These are phyloP conservation scores for Xenus cinereus DNA, from an alignment of 2,113 vertebrate genomes.

Conservation along the genomic window DNA sequence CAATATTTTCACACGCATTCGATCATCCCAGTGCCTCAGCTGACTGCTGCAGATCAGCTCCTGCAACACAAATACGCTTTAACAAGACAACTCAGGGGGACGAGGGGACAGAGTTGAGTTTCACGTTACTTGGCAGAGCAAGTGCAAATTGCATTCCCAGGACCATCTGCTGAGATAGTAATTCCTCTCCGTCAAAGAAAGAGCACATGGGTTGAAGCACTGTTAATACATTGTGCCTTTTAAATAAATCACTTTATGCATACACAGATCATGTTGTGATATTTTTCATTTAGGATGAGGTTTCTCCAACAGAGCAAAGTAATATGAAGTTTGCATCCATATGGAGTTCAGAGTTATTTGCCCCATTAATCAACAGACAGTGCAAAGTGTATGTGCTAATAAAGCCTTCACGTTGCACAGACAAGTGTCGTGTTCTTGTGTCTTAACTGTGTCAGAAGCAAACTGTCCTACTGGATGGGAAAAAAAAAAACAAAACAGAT, in stretches of 20 bases:
- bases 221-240: neutral
- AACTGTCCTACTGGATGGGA: neutral
- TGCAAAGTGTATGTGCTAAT: neutral
- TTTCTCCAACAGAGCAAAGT: neutral
- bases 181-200: slow-evolving; percentile 1
- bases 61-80: slow-evolving; percentile 24
- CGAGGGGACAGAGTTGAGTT: neutral
- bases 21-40: neutral
- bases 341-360: neutral
- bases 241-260: slow-evolving; percentile 15
- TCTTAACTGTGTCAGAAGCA: neutral
- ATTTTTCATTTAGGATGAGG: neutral
- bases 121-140: slow-evolving; percentile 7
- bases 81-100: slow-evolving; percentile 24
- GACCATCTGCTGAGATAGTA: slow-evolving; percentile 24
- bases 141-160: slow-evolving; percentile 14
- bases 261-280: neutral
- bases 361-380: neutral
- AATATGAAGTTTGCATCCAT: neutral
- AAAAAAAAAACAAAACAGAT: neutral
- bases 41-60: slow-evolving; percentile 35
- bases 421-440: neutral
- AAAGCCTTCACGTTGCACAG: neutral
- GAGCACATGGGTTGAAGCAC: slow-evolving; percentile 1
- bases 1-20: slow-evolving; percentile 16